These are phyloP conservation scores for Montipora sp. DNA, from an alignment of 64 coral and sea anemone species.

Conservation along the genomic window DNA sequence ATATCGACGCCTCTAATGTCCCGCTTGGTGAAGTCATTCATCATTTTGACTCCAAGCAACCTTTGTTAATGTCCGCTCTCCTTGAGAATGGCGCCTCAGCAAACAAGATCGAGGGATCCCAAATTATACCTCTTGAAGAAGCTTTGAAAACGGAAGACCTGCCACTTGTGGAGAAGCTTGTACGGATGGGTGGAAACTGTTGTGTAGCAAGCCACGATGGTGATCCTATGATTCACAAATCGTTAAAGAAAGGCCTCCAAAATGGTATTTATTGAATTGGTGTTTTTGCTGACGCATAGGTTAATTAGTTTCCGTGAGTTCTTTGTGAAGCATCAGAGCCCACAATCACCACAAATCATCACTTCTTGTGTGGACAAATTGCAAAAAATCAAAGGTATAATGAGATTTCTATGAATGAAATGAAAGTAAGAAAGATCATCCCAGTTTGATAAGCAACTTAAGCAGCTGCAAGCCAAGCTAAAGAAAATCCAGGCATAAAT, in stretches of 20 bases:
- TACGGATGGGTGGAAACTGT: constrained; percentile 56
- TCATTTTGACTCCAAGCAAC: not conserved
- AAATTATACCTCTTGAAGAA: constrained; percentile 37
- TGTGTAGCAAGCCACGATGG: not conserved
- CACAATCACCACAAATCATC: too few species aligned
- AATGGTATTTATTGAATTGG: constrained; percentile 32
- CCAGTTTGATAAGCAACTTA: too few species aligned
- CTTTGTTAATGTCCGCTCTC: constrained; percentile 48
- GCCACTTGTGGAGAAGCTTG: constrained; percentile 45
- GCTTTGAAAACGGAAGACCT: constrained; percentile 17
- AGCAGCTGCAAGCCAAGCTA: too few species aligned
- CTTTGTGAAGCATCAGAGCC: not conserved
- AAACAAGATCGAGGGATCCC: constrained; percentile 47
- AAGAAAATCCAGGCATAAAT: too few species aligned
- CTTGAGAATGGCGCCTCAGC: constrained; percentile 65
- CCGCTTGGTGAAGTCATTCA: constrained; percentile 69
- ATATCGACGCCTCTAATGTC: constrained; percentile 21
- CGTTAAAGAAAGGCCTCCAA: constrained; percentile 36
- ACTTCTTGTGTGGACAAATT: too few species aligned
- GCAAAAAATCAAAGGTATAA: too few species aligned
- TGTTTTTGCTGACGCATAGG: not conserved
- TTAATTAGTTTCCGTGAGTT: not conserved
- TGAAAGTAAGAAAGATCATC: too few species aligned
- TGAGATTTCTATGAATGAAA: too few species aligned
- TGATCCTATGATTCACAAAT: constrained; percentile 57